Base-by-base conservation (phyloP, 2,113 vertebrate species). In the Gymnorhina tibicen region DNA sequence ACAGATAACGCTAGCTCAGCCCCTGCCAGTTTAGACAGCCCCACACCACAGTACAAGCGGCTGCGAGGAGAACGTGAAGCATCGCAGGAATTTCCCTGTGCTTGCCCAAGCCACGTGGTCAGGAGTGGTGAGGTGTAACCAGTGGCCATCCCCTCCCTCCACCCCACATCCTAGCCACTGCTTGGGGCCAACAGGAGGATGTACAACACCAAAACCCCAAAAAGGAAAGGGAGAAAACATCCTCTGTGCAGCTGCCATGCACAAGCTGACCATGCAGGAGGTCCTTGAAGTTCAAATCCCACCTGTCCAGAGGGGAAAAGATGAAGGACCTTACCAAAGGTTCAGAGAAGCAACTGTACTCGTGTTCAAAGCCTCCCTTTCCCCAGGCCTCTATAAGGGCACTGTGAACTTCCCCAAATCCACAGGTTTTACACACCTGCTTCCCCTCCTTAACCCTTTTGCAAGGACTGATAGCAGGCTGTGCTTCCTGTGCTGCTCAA, bases 61-160 rank as follows among this genome's bases (percentile, higher is more conserved):
- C 53, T 30, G 18, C 0, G 0, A 53, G 9, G 33, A 70, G 73
- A 87, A 70, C 2, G 6, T 13, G n/a, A 80, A 93, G 55, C 56
- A 55, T 49, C 20, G 13, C 16, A 42, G 27, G n/a, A 59, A 82
- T 58, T 66, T 69, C 87, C 52, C 55, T 1, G 5, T 39, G 63
- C 22, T 47, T 64, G 62, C 52, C 72, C 33, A 14, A 89, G 50
- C 30, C 0, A 0, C 56, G 15, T 0, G 0, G 46, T 20, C 41
- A 53, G 52, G 66, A 76, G 14, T 24, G 6, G 2, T 2, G 6
- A 46, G 20, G 27, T 22, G 5, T 18, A 58, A 62, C 7, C 0
- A 0, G 22, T 5, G 62, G 46, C 26, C 30, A 68, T 23, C 9
- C 20, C 15, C 16, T 53, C n/a, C 15, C 39, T 66, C 39, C 1